Evolutionary conservation across 92 coral and sea anemone species (phyloP).

Genomic region (Bergia puertoricense): DNA sequence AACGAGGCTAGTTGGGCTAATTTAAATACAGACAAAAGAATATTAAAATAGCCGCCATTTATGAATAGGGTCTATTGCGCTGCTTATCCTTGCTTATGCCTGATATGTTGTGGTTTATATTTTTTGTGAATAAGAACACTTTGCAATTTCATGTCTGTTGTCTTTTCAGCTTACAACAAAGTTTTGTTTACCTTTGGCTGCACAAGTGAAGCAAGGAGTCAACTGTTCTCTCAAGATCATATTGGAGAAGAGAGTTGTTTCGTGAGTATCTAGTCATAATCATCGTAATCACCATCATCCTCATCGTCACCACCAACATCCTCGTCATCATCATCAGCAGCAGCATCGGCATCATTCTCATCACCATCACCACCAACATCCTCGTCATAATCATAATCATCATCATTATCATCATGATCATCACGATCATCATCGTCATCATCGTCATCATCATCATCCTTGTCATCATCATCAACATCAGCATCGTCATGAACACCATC

Average conservation of each 20-base stretch:
- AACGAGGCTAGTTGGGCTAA: too few species aligned
- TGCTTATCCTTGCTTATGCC: too few species aligned
- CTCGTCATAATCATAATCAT: background rate
- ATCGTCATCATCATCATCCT: background rate
- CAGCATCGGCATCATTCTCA: background rate
- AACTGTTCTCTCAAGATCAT: conserved; percentile 82
- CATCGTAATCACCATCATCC: background rate
- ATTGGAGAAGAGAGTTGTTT: conserved; percentile 89
- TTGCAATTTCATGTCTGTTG: background rate
- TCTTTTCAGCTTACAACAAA: conserved; percentile 67
- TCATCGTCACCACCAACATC: background rate
- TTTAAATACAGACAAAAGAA: too few species aligned
- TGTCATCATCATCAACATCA: background rate
- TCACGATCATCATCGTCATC: background rate
- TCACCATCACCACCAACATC: background rate
- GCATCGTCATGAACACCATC: background rate
- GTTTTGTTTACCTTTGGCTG: conserved; percentile 64
- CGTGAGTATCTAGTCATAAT: conserved; percentile 52
- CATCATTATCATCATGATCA: background rate
- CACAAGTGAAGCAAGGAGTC: conserved; percentile 77
- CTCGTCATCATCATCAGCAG: background rate
- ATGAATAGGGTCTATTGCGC: too few species aligned
- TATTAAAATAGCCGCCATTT: too few species aligned
- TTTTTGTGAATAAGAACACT: background rate
- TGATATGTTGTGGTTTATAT: too few species aligned